Conservation (phyloP, 2,797 vertebrate species). For the Lepilemur ruficaudatus region DNA sequence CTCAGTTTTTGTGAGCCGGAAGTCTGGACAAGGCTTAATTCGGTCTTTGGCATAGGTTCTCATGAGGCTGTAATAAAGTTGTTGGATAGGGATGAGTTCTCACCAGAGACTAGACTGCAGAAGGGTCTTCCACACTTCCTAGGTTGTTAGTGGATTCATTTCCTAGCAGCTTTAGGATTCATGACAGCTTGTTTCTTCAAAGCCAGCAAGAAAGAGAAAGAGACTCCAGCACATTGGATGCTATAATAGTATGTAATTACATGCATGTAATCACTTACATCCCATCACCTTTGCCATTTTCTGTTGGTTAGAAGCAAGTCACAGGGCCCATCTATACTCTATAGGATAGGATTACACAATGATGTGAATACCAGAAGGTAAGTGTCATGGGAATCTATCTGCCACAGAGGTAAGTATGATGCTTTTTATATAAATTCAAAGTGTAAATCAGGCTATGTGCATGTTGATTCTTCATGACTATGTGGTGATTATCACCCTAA, state of each 20-base stretch:
- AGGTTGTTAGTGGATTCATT: background rate
- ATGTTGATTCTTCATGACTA: background rate
- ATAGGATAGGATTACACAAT: background rate
- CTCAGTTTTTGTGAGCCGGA: background rate
- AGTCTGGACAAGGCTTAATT: background rate
- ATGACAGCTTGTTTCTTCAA: constrained; percentile 21
- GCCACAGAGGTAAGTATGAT: background rate
- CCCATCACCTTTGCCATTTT: background rate
- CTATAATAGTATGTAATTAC: background rate
- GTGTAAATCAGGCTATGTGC: background rate
- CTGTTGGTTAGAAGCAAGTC: background rate
- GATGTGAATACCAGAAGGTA: background rate
- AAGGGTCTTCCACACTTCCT: background rate
- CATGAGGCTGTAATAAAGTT: background rate
- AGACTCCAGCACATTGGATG: background rate
- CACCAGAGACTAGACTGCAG: background rate
- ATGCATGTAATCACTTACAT: background rate
- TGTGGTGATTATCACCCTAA: background rate
- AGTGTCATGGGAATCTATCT: background rate
- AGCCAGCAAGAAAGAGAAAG: background rate
- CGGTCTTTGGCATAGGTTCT: background rate
- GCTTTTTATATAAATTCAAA: background rate
- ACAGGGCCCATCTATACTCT: background rate
- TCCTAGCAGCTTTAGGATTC: background rate
- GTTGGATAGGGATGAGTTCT: background rate